Base-by-base conservation (phyloP, 1,140 invertebrate species). In the Onthophagus taurus region DNA sequence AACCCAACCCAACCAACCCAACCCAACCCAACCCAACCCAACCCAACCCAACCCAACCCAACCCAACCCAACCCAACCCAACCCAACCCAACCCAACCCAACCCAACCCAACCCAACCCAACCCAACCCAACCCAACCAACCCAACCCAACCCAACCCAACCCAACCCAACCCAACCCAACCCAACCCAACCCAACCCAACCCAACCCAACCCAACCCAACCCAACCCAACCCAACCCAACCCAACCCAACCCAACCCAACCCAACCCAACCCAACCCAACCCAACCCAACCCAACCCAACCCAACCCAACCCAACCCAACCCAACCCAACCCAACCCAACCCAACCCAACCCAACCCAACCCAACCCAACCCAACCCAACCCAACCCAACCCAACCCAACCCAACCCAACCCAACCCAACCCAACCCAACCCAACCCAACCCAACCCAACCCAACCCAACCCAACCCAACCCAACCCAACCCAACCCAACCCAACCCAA, bases 191-290 rank as follows among this genome's bases (percentile, higher is more conserved):
- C 44, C 20, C 31, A 48, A 29, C 13, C 30, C 33, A 29, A n/a
- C n/a, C 52, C 47, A 51, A 51, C 52, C 49, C 47, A 48, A 53
- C 52, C 52, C 46, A 51, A 51, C 46, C 52, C 37, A 51, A 51
- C 49, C 44, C 42, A 31, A 31, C 30, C 30, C 16, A 31, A 31
- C 30, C 30, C 16, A n/a, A 31, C 30, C 30, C 16, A 31, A 31
- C 49, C 43, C 42, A 43, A 51, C 46, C 48, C 24, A 38, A 23
- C 16, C 44, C 23, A 38, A 42, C 46, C 39, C 47, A 44, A 49
- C 43, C 45, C 39, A 42, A 42, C 42, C 47, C 35, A 49, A 48
- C 45, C 38, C 44, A 48, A 49, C 38, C 50, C 44, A 48, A 45
- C 43, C 47, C 41, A 48, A 52, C 51, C 44, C 45, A 52, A 52